These are phyloP conservation scores for Trididemnum nubilum DNA, from an alignment of 23 tunicate genomes.

Conservation along the genomic window DNA sequence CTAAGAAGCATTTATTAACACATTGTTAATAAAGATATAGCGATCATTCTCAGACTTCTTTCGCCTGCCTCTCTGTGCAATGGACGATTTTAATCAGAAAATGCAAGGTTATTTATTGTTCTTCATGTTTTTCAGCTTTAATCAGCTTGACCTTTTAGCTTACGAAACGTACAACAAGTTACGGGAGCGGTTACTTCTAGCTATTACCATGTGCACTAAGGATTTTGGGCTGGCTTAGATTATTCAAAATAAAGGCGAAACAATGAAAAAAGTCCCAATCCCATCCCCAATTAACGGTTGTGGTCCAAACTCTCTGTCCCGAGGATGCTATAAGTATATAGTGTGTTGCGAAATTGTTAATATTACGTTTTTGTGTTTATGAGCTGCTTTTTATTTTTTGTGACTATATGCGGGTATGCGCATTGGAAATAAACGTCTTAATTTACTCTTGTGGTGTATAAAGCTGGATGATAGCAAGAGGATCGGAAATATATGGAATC, in stretches of 20 bases:
- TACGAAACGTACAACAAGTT: conserved; percentile 97
- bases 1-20: no score
- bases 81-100: no score
- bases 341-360: neutral
- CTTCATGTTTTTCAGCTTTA: conserved; percentile 96
- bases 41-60: no score
- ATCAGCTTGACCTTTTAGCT: conserved; percentile 91
- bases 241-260: no score
- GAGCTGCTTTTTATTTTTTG: conserved; percentile 29
- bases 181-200: conserved; percentile 80
- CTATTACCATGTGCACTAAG: conserved; percentile 88
- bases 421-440: neutral
- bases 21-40: no score
- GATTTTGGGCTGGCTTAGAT: conserved; percentile 99
- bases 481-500: no score
- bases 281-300: neutral
- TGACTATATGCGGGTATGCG: conserved; percentile 20
- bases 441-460: no score
- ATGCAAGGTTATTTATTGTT: no score
- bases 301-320: neutral
- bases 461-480: no score
- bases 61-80: no score
- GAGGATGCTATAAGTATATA: conserved; percentile 17
- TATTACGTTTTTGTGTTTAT: conserved; percentile 23
- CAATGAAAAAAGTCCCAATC: neutral